phyloP scores from a whole-genome alignment of 1,140 invertebrate genomes.

The Radopholus similis region DNA sequence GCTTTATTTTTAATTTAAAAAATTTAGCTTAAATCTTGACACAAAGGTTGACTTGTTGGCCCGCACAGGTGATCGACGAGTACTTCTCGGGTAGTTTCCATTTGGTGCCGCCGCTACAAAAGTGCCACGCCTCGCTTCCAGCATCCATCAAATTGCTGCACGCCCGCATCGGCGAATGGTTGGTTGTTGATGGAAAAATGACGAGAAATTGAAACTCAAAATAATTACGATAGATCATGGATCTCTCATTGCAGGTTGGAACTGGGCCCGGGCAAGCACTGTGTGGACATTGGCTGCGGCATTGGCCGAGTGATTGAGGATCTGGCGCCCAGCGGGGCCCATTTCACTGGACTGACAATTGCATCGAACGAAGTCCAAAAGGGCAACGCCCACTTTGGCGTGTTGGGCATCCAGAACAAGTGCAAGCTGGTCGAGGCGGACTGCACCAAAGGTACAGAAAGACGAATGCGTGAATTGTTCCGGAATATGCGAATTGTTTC shows the following conservation, averaged over 20 bases:
- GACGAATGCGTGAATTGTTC: constrained; percentile 49
- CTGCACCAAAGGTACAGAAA: constrained; percentile 63
- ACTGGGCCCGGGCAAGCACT: constrained; percentile 32
- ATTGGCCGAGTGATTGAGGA: constrained; percentile 56
- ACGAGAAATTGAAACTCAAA: background rate
- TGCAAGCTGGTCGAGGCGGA: constrained; percentile 62
- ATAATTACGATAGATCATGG: background rate
- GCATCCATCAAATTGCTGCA: constrained; percentile 24
- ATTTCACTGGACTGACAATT: constrained; percentile 55
- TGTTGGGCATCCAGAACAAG: constrained; percentile 26
- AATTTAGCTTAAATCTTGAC: background rate
- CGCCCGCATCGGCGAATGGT: constrained; percentile 43
- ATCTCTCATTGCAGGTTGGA: constrained; percentile 29
- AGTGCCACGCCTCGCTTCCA: background rate
- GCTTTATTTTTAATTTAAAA: background rate
- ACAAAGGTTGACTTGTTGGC: background rate
- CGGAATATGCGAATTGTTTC: no score
- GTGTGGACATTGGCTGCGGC: constrained; percentile 57
- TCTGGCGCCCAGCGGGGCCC: constrained; percentile 44
- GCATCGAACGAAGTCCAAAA: constrained; percentile 48
- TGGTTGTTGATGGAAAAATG: background rate
- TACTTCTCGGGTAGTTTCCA: constrained; percentile 60
- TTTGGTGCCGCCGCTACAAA: constrained; percentile 51
- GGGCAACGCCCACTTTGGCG: constrained; percentile 46
- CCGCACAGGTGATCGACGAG: constrained; percentile 41